These are phyloP conservation scores for Lagopus leucura DNA, from an alignment of 2,113 vertebrate genomes.

Conservation along the genomic window DNA sequence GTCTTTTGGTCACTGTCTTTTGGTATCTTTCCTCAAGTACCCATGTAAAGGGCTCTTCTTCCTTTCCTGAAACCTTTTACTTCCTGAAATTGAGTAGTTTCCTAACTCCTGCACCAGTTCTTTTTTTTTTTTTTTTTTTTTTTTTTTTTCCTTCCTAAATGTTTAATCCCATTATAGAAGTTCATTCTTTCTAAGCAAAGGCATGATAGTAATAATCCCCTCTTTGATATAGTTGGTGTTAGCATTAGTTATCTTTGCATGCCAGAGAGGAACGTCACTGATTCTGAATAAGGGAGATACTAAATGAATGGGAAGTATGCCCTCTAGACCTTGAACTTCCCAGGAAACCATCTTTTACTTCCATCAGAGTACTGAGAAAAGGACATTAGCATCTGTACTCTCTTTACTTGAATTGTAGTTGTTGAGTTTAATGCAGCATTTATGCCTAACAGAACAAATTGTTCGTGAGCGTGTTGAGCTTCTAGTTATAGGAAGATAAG, in stretches of 20 bases:
- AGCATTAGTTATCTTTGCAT: neutral
- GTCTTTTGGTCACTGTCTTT: neutral
- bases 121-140: neutral
- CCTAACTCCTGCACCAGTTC: rapidly evolving
- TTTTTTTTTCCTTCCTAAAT: neutral
- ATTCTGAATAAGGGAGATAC: neutral
- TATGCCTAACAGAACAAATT: neutral
- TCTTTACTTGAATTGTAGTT: neutral
- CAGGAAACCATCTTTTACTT: neutral
- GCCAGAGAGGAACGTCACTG: neutral
- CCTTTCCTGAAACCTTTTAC: neutral
- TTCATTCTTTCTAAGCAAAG: neutral
- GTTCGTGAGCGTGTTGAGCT: neutral
- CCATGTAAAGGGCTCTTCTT: neutral
- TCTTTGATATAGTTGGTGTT: neutral
- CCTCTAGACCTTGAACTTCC: neutral
- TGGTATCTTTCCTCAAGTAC: neutral
- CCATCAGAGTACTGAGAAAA: neutral
- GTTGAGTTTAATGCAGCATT: conserved; percentile 19
- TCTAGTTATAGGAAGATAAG: conserved; percentile 1
- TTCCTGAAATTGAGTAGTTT: neutral
- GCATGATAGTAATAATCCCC: neutral
- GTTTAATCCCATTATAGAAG: neutral
- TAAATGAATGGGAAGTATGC: neutral
- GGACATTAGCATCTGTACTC: neutral